Evolutionary conservation across 1,140 invertebrate genomes (phyloP).

Genomic region (Glossosoma conforme): DNA sequence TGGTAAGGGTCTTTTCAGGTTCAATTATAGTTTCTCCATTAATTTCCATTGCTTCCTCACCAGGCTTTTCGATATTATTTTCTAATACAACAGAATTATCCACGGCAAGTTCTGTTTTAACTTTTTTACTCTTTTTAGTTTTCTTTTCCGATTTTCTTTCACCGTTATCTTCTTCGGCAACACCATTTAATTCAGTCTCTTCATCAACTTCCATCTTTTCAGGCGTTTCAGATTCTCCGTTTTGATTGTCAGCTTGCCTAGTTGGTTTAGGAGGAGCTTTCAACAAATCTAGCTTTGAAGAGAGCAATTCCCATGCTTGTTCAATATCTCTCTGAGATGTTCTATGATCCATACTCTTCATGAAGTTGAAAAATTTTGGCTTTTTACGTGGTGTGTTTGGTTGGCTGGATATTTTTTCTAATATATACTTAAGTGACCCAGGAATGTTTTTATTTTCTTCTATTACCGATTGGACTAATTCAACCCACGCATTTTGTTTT

Average conservation of each 20-base stretch:
- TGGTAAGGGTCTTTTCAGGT: constrained; percentile 45
- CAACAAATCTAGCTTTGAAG: constrained; percentile 57
- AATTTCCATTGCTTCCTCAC: constrained; percentile 9
- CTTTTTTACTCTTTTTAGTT: constrained; percentile 25
- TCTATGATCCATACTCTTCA: constrained; percentile 57
- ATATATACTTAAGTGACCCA: constrained; percentile 54
- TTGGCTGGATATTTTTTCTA: constrained; percentile 67
- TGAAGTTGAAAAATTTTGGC: constrained; percentile 79
- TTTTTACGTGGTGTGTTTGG: constrained; percentile 92
- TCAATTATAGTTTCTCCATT: constrained; percentile 12
- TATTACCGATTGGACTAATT: constrained; percentile 72
- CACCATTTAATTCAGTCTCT: constrained; percentile 2
- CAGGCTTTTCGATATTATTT: constrained; percentile 5
- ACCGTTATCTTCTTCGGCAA: constrained; percentile 6
- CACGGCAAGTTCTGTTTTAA: constrained; percentile 2
- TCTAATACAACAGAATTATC: too few species aligned
- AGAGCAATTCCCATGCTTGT: constrained; percentile 65
- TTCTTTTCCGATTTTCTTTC: constrained; percentile 38
- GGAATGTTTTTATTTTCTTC: constrained; percentile 55
- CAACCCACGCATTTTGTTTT: constrained; percentile 86
- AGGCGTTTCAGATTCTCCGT: constrained; percentile 10
- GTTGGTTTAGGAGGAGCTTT: constrained; percentile 36
- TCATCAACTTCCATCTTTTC: constrained; percentile 10
- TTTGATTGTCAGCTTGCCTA: constrained; percentile 24
- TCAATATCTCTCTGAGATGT: constrained; percentile 54